A percentile compares a stretch with the other conserved stretches of the same genome.
Evolutionary conservation across 2,113 vertebrate genomes (phyloP).

Genomic region (Galeopterus variegatus): DNA sequence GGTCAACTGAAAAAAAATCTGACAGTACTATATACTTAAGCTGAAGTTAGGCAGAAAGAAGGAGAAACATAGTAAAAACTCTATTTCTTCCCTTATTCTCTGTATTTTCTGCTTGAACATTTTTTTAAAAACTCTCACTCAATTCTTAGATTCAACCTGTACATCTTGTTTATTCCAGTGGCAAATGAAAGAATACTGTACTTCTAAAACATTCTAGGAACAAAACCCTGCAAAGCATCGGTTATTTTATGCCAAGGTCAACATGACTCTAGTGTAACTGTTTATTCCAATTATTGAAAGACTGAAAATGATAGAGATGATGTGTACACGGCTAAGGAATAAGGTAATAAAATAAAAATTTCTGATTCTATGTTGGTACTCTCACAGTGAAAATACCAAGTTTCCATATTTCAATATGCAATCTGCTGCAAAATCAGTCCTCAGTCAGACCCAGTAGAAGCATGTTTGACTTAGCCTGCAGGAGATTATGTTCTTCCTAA

Average conservation of each 20-base stretch:
- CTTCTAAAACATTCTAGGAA: not conserved
- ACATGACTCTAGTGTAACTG: not conserved
- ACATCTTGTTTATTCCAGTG: not conserved
- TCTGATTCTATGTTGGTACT: not conserved
- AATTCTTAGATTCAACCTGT: not conserved
- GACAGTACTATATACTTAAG: not conserved
- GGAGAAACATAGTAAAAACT: not conserved
- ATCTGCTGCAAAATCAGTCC: not conserved
- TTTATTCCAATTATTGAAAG: not conserved
- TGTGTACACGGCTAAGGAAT: not conserved
- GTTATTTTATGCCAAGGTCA: not conserved
- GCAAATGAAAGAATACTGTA: not conserved
- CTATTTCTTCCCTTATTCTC: not conserved
- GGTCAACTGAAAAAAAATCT: not conserved
- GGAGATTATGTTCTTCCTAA: not conserved
- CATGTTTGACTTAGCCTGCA: not conserved
- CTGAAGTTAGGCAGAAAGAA: not conserved
- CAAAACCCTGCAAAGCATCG: not conserved
- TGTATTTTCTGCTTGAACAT: not conserved
- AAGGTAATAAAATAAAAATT: not conserved
- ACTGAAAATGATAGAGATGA: conserved; percentile 24
- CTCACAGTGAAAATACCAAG: not conserved
- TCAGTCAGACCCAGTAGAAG: not conserved
- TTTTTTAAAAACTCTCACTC: not conserved
- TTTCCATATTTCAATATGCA: not conserved